Evolutionary conservation across 2,888 invertebrate species (phyloP).

Genomic region (Gryllus longicercus): DNA sequence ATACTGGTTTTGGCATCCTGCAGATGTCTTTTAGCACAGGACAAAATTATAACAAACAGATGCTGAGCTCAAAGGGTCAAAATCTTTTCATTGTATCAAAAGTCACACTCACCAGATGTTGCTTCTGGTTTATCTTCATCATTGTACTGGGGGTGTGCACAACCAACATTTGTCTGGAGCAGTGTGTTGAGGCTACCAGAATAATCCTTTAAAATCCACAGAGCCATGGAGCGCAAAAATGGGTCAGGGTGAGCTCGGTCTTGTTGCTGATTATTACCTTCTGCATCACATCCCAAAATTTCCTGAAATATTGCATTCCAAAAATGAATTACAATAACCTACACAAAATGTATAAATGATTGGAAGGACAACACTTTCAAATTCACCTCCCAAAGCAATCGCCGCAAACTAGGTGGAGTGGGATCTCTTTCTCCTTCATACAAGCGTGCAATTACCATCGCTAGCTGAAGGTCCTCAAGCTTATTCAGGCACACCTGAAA

Average conservation of each 20-base stretch:
- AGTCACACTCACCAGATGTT: slow-evolving; percentile 44
- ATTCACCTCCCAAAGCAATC: slow-evolving; percentile 69
- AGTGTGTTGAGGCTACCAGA: slow-evolving; percentile 83
- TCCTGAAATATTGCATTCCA: slow-evolving; percentile 41
- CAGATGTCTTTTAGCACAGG: too few relatives aligned
- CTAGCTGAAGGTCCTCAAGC: slow-evolving; percentile 90
- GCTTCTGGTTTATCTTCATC: slow-evolving; percentile 55
- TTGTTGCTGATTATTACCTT: slow-evolving; percentile 64
- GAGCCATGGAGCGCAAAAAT: slow-evolving; percentile 94
- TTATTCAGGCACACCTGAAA: slow-evolving; percentile 78
- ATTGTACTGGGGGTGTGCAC: slow-evolving; percentile 65
- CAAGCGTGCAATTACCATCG: slow-evolving; percentile 87
- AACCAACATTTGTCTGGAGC: slow-evolving; percentile 72
- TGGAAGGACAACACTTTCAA: neutral
- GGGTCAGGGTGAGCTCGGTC: slow-evolving; percentile 87
- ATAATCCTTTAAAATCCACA: slow-evolving; percentile 93
- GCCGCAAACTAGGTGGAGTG: slow-evolving; percentile 66
- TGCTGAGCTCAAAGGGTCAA: too few relatives aligned
- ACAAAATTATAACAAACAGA: too few relatives aligned
- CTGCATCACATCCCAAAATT: slow-evolving; percentile 59
- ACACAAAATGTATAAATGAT: neutral
- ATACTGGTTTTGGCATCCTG: too few relatives aligned
- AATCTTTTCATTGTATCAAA: too few relatives aligned
- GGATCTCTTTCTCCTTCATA: slow-evolving; percentile 77
- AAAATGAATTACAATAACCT: neutral